Evolutionary conservation across 2,113 vertebrate genomes (phyloP).

Genomic region (Natator depressus): DNA sequence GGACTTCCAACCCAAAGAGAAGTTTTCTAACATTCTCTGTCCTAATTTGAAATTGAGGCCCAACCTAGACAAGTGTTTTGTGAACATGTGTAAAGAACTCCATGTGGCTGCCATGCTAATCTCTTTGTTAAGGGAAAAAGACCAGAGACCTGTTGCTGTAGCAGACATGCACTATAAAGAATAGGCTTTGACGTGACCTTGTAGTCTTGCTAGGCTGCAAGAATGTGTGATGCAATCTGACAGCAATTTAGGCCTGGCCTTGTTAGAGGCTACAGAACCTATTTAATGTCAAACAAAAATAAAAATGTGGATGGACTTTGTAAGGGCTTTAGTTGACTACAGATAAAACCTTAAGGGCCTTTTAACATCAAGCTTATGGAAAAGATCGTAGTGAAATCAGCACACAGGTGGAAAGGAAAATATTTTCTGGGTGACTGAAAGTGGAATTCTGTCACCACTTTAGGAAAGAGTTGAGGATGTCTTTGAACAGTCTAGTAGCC

Average conservation of each 20-base stretch:
- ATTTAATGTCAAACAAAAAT: background rate
- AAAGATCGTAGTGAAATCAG: background rate
- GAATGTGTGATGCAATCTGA: conserved; percentile 6
- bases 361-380: background rate
- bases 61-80: background rate
- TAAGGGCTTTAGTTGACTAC: background rate
- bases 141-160: background rate
- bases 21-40: rapidly evolving
- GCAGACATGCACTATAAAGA: background rate
- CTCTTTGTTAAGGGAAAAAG: conserved; percentile 29
- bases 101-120: background rate
- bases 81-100: background rate
- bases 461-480: background rate
- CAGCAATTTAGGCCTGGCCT: conserved; percentile 8
- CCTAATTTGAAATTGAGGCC: background rate
- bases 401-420: background rate
- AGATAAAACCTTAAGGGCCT: background rate
- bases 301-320: background rate
- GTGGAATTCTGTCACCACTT: background rate
- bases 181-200: conserved; percentile 24
- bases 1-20: background rate
- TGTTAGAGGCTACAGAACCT: background rate
- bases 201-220: background rate
- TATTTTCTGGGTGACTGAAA: background rate
- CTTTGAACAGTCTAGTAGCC: background rate